phyloP scores from a whole-genome alignment of 1,140 invertebrate genomes.

The Cydia pomonella region DNA sequence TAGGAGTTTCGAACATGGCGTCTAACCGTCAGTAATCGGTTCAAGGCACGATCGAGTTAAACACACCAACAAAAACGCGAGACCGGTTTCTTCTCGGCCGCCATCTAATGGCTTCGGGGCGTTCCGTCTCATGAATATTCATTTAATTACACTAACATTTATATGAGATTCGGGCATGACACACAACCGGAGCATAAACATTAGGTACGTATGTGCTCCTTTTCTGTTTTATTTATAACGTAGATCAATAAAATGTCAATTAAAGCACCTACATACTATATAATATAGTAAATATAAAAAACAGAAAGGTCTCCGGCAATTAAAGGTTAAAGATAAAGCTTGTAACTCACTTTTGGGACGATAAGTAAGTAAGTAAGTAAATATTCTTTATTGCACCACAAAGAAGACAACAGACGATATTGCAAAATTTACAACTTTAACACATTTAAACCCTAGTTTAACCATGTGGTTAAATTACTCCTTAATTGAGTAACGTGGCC shows the following conservation, averaged over 20 bases:
- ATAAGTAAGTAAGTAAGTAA: too few species aligned
- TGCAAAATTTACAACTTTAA: too few species aligned
- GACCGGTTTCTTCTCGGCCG: constrained; percentile 60
- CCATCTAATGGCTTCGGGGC: constrained; percentile 70
- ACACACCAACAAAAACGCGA: constrained; percentile 60
- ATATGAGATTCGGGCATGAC: constrained; percentile 66
- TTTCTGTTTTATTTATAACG: constrained; percentile 58
- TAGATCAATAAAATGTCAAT: constrained; percentile 48
- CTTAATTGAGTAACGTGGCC: constrained; percentile 28
- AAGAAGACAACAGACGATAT: too few species aligned
- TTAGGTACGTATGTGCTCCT: constrained; percentile 43
- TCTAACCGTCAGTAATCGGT: constrained; percentile 62
- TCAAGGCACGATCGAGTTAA: constrained; percentile 54
- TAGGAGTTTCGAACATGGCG: constrained; percentile 28
- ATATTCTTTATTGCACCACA: too few species aligned
- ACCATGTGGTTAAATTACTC: constrained; percentile 8
- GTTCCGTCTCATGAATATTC: constrained; percentile 73
- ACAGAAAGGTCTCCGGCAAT: too few species aligned
- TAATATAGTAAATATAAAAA: too few species aligned
- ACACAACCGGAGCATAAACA: constrained; percentile 55
- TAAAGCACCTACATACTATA: background rate
- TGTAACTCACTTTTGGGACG: too few species aligned
- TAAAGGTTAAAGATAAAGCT: background rate
- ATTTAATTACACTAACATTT: constrained; percentile 61
- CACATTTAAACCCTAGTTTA: background rate